These are phyloP conservation scores for Eriocheir sinensis DNA, from an alignment of 1,140 invertebrate genomes.

Conservation along the genomic window DNA sequence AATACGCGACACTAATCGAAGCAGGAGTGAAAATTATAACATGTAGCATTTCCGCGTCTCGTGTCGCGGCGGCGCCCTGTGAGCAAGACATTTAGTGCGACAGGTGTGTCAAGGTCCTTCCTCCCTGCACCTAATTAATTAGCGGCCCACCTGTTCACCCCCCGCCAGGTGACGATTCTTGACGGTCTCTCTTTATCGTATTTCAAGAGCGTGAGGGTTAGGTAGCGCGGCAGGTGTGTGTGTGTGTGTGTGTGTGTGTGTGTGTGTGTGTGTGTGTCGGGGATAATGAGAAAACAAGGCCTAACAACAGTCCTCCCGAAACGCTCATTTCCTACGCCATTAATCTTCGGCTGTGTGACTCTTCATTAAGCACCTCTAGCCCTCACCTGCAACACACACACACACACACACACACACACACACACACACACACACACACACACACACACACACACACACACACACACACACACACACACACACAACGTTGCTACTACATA, in stretches of 20 bases:
- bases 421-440: slow-evolving; percentile 22
- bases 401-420: slow-evolving; percentile 25
- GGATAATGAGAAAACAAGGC: neutral
- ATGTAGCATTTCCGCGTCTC: neutral
- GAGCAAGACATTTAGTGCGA: neutral
- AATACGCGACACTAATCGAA: no score
- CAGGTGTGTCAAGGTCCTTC: neutral
- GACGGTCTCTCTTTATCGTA: neutral
- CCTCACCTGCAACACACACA: no score
- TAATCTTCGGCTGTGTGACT: no score
- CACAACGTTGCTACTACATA: no score
- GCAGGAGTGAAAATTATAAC: neutral
- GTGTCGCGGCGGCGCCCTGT: neutral
- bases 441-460: neutral
- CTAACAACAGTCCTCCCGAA: neutral
- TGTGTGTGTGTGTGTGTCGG: neutral
- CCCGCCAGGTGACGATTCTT: neutral
- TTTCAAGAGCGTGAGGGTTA: neutral
- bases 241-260: slow-evolving; percentile 20
- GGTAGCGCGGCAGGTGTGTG: neutral
- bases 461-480: neutral
- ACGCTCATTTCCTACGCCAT: neutral
- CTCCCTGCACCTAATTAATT: neutral
- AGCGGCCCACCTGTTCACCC: neutral
- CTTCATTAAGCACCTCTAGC: neutral